phyloP scores from a whole-genome alignment of 2,888 invertebrate species.

The Hirtodrosophila alboralis region DNA sequence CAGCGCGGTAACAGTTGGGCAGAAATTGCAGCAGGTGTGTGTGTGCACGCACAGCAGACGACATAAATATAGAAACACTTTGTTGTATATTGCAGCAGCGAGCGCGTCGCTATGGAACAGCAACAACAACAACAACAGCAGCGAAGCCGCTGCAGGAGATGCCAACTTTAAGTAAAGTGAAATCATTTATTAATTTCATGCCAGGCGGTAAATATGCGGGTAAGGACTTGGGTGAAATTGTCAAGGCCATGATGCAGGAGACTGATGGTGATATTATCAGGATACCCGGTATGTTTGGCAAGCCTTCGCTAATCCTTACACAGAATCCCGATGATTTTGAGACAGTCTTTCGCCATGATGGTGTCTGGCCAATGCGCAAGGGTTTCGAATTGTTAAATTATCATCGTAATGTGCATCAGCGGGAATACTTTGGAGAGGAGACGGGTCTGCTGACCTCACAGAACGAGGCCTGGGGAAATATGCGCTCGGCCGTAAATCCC shows the following conservation, averaged over 20 bases:
- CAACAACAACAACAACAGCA: slow-evolving; percentile 9
- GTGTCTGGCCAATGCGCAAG: slow-evolving; percentile 83
- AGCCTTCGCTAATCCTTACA: slow-evolving; percentile 78
- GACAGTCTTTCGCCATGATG: slow-evolving; percentile 84
- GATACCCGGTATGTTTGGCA: slow-evolving; percentile 80
- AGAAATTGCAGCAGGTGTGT: slow-evolving; percentile 32
- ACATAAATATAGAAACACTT: slow-evolving; percentile 4
- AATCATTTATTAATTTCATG: slow-evolving; percentile 10
- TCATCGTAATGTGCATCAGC: slow-evolving; percentile 75
- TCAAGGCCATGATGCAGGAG: slow-evolving; percentile 12
- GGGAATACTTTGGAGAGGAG: slow-evolving; percentile 41
- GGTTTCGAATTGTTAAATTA: slow-evolving; percentile 81
- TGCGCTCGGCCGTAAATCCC: slow-evolving; percentile 88
- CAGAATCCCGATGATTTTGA: slow-evolving; percentile 85
- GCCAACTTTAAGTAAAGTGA: slow-evolving; percentile 10
- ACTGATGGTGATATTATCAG: slow-evolving; percentile 81
- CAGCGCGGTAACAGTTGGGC: slow-evolving; percentile 14
- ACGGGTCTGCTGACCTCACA: slow-evolving; percentile 51
- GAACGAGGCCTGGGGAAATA: slow-evolving; percentile 86
- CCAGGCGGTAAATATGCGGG: slow-evolving; percentile 62
- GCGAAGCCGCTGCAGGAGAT: slow-evolving; percentile 33
- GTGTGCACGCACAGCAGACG: neutral
- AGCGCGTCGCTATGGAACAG: slow-evolving; percentile 11
- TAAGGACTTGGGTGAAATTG: slow-evolving; percentile 27
- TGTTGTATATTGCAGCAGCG: neutral